These are phyloP conservation scores for Oscheius myriophilus DNA, from an alignment of 2,888 invertebrate species.

Conservation along the genomic window DNA sequence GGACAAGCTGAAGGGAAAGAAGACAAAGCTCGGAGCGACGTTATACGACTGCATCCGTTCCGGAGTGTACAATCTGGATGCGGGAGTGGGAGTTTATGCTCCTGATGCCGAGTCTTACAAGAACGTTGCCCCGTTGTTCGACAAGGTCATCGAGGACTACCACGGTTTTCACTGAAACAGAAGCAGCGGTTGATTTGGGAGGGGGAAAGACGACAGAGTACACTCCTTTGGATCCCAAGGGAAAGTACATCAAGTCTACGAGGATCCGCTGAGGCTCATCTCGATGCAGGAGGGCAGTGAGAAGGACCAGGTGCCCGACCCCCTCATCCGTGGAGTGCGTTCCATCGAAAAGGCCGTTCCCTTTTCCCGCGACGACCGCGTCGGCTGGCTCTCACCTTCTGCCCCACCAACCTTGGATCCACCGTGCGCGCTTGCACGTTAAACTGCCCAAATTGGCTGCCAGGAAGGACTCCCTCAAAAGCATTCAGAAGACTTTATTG, in stretches of 20 bases:
- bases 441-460: constrained; percentile 78
- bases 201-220: constrained; percentile 81
- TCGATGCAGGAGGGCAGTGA: constrained; percentile 81
- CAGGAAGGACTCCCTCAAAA: constrained; percentile 61
- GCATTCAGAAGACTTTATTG: not conserved
- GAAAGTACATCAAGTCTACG: constrained; percentile 89
- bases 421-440: constrained; percentile 86
- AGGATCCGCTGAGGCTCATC: constrained; percentile 87
- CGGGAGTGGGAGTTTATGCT: constrained; percentile 94
- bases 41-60: constrained; percentile 93
- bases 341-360: constrained; percentile 83
- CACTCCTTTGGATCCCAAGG: constrained; percentile 87
- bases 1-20: constrained; percentile 83
- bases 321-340: constrained; percentile 76
- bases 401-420: constrained; percentile 84
- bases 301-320: constrained; percentile 82
- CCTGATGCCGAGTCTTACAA: constrained; percentile 95
- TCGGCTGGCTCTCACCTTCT: constrained; percentile 86
- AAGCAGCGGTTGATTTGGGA: constrained; percentile 93
- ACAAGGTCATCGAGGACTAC: constrained; percentile 94
- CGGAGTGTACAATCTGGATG: constrained; percentile 92
- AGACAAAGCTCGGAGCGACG: constrained; percentile 90
- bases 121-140: constrained; percentile 80
- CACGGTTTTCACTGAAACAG: constrained; percentile 86
- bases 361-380: constrained; percentile 81